Base-by-base conservation (phyloP, 1,140 invertebrate genomes). In the Pogonognathellus flavescens region DNA sequence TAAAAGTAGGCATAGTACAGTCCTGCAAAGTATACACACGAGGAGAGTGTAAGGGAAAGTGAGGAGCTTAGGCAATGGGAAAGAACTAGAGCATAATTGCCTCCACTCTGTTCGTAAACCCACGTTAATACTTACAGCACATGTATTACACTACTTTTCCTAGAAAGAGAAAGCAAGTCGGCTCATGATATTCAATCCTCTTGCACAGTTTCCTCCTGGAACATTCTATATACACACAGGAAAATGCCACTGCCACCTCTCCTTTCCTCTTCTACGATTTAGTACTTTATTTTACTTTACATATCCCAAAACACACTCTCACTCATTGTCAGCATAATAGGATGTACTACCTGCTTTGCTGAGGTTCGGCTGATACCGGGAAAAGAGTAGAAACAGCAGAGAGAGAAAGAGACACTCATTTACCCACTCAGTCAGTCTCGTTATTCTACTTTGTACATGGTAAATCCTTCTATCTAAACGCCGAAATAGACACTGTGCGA, bases 41-140 rank as follows among this genome's bases (percentile, higher is more conserved):
- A 76, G 25, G 25, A 41, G 16, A 76, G 41, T 76, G 31, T n/a
- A 72, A 72, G 16, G 41, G 20, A 62, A 62, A 66, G 11, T 49
- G 49, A 50, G 49, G 70, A 31, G 70, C 31, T 76, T 76, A 76
- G 31, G 31, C 41, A 72, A 72, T 49, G 31, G n/a, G 41, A 50
- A 76, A 76, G 70, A 76, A 76, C 70, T 76, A 76, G 31, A 50
- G 49, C 31, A 76, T 76, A 76, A 76, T 76, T 76, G 70, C 70
- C 31, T 76, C 70, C 41, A 50, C 31, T 41, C 31, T 41, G 31
- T 76, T 31, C n/a, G 25, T 76, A 76, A 76, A 31, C 70, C 31
- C 25, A 49, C 25, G 14, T 11, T 76, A 76, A 76, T 76, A 50
- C 41, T 76, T 76, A 50, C 70, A 41, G 41, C 41, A 49, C 70